Percentiles rank a stretch among this genome's conserved stretches.
Conservation (phyloP, 2,888 invertebrate species). For the Seira sanloemensis region DNA sequence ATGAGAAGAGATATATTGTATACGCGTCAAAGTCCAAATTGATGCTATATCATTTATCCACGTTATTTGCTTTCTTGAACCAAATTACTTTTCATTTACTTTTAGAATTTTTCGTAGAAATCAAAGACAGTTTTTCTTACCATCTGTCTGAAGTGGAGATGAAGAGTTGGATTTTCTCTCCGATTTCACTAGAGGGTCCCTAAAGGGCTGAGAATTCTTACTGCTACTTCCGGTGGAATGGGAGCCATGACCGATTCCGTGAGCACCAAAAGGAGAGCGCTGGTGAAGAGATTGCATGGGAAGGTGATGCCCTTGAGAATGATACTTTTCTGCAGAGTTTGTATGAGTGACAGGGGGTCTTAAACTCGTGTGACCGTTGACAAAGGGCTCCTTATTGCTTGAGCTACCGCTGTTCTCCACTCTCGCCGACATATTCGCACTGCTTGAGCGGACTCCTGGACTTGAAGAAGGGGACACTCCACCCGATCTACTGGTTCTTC, state of each 20-base stretch:
- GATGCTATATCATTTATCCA: not conserved
- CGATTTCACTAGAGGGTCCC: slow-evolving; percentile 61
- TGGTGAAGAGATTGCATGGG: no score
- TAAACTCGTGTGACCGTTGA: slow-evolving; percentile 61
- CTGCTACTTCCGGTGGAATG: slow-evolving; percentile 29
- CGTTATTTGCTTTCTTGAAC: not conserved
- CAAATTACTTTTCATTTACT: not conserved
- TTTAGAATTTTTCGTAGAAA: not conserved
- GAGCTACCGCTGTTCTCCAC: slow-evolving; percentile 44
- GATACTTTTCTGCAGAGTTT: slow-evolving; percentile 51
- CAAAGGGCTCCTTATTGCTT: slow-evolving; percentile 52
- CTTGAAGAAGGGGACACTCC: slow-evolving; percentile 64
- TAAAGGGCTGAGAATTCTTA: slow-evolving; percentile 54
- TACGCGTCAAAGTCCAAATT: not conserved
- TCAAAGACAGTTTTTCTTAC: no score
- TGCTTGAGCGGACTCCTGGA: slow-evolving; percentile 60
- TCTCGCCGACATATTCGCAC: slow-evolving; percentile 47
- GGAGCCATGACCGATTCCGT: slow-evolving; percentile 39
- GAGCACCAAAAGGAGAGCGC: slow-evolving; percentile 51
- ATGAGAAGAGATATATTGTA: no score
- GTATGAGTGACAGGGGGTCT: slow-evolving; percentile 54
- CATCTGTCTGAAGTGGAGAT: slow-evolving; percentile 58
- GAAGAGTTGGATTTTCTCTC: slow-evolving; percentile 68
- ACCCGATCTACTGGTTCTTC: slow-evolving; percentile 68
- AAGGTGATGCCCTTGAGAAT: slow-evolving; percentile 51